Evolutionary conservation across 2,888 invertebrate genomes (phyloP).

Genomic region (Caenorhabditis sp.): DNA sequence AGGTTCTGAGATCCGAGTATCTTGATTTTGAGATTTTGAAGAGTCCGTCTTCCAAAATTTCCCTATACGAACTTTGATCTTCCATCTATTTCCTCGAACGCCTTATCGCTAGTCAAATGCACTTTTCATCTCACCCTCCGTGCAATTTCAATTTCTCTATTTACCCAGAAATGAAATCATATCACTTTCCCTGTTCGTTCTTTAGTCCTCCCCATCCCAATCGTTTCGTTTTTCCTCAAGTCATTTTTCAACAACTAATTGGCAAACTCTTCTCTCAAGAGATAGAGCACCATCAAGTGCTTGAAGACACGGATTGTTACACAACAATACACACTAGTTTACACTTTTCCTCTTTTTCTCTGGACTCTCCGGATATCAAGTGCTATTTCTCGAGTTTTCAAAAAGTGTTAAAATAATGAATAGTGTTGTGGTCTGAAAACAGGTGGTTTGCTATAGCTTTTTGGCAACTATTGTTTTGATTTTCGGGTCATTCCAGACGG

Average conservation of each 20-base stretch:
- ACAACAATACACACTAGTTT: slow-evolving; percentile 56
- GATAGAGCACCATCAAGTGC: slow-evolving; percentile 63
- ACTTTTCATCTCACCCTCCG: not conserved
- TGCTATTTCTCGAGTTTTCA: slow-evolving; percentile 15
- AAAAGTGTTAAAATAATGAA: slow-evolving; percentile 42
- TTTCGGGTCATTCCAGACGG: not conserved
- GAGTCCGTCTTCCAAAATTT: no score
- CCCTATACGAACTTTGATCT: not conserved
- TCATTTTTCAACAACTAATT: slow-evolving; percentile 53
- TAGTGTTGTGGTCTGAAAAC: not conserved
- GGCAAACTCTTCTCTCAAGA: slow-evolving; percentile 32
- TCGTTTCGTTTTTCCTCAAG: no score
- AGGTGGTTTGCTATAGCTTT: not conserved
- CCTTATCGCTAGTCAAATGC: not conserved
- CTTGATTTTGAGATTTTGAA: no score
- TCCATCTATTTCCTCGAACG: not conserved
- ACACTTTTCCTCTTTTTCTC: slow-evolving; percentile 21
- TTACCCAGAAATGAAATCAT: not conserved
- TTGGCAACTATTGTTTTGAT: slow-evolving; percentile 18
- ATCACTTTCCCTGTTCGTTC: slow-evolving; percentile 16
- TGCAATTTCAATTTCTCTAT: slow-evolving; percentile 9
- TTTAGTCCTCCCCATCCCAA: slow-evolving; percentile 28
- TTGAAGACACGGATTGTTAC: slow-evolving; percentile 55
- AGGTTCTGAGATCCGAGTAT: not conserved
- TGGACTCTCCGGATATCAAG: slow-evolving; percentile 12